Base-by-base conservation (phyloP, 2,888 invertebrate genomes). In the Tolmerus cingulatus region DNA sequence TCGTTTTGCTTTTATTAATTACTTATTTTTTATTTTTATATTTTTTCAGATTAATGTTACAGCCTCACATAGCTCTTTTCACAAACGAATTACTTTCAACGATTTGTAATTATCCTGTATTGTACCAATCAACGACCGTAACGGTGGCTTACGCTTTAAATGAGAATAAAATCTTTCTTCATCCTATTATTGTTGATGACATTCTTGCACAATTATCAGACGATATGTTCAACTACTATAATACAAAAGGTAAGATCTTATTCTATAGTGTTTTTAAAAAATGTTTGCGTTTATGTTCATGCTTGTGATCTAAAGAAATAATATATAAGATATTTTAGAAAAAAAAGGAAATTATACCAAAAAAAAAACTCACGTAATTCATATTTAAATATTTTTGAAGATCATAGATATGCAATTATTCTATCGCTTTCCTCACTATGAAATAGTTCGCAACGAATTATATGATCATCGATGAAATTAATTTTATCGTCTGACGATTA, bases 91-190 rank as follows among this genome's bases (percentile, higher is more conserved):
- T 91, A 87, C 89, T 89, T 57, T 90, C 92, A 0, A 93, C 94
- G 43, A 91, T 96, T 7, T 95, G 95, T 89, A 94, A 94, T 27
- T 93, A 95, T 90, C 95, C 96, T 0, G 94, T 97, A 7, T 88
- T 92, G 92, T 94, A 90, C 93, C 94, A 90, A 93, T 94, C 77
- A 89, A 94, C 95, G 77, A 93, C 94, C 9, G 94, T 95, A 34
- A 94, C 93, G 89, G 93, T 96, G 0, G 93, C 95, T 0, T 94
- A 95, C 90, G 93, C 94, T 0, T 94, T 94, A 81, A 93, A 94
- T 86, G 92, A 94, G 0, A 94, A 93, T 86, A 94, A 94, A 89
- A 91, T 96, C 51, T 96, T 94, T 91, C 92, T 96, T 37, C 96
- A 96, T 90, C 94, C 95, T 88, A 91, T 92, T 0, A 93, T 94